phyloP scores from a whole-genome alignment of 2,797 vertebrate species.

The Sebastes vulpes region DNA sequence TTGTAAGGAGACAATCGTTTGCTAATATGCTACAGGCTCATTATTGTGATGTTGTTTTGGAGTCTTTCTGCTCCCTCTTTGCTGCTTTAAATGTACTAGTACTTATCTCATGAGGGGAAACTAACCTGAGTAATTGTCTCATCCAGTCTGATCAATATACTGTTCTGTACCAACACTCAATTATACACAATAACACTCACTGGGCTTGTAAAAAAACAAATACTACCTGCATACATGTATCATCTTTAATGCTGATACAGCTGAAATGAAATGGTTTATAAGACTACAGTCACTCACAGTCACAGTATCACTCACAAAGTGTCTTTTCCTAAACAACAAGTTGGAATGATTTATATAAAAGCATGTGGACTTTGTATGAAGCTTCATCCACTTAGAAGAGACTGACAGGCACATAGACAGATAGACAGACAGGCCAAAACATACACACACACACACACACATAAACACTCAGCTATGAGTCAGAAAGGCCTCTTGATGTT shows the following conservation, averaged over 20 bases:
- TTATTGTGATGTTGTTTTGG: neutral
- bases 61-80: neutral
- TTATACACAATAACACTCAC: neutral
- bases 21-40: neutral
- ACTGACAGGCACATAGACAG: too few relatives aligned
- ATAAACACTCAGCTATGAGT: slow-evolving; percentile 47
- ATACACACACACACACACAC: slow-evolving; percentile 21
- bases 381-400: too few relatives aligned
- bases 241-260: neutral
- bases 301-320: slow-evolving; percentile 25
- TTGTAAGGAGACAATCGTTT: neutral
- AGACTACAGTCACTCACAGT: neutral
- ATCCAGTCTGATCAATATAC: neutral
- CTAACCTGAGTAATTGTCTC: neutral
- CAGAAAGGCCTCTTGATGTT: slow-evolving; percentile 69
- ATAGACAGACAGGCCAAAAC: slow-evolving; percentile 35
- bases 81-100: neutral
- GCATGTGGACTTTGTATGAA: slow-evolving; percentile 43
- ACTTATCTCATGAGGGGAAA: neutral
- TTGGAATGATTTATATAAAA: slow-evolving; percentile 33
- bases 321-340: slow-evolving; percentile 25
- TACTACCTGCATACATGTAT: neutral
- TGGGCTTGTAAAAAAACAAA: neutral
- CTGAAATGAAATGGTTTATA: neutral
- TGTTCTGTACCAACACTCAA: neutral